Base-by-base conservation (phyloP, 2,888 invertebrate species). In the Aethes cnicana region DNA sequence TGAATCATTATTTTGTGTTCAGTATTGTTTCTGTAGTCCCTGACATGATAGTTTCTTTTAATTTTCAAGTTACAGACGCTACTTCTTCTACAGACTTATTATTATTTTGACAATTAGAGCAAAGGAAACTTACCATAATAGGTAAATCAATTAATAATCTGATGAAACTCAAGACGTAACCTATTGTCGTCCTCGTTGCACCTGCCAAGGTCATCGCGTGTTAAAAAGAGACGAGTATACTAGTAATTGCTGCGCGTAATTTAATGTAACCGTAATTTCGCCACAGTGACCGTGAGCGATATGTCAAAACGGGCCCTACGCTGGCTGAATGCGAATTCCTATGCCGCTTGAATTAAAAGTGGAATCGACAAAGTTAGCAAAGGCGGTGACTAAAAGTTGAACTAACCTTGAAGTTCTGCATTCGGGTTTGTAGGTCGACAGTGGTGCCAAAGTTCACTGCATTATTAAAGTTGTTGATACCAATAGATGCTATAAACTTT, bases 281-380 rank as follows among this genome's bases (percentile, higher is more conserved):
- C 70, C 77, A 78, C 53, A 25, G 62, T 60, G 78, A 68, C 78
- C 77, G 67, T 77, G 76, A 64, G 61, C 61, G 65, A 66, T 73
- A 68, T 75, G 74, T 74, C 77, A 76, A 76, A 75, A 76, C 59
- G 57, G 56, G 56, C 49, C 56, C 55, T 55, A 57, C 62, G 67
- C 55, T 42, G 56, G 57, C 61, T 59, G 75, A 72, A 75, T 77
- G 50, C 58, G 30, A 59, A 66, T 63, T 49, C 53, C 57, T 61
- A 60, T 63, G 71, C 68, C 53, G 55, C 36, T 47, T 61, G 70
- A 74, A 70, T 75, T 58, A 62, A 68, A 71, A 72, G 36, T 30
- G 36, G 43, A 5, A 16, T 6, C 43, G 17, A 18, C 35, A 8
- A 35, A 26, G 9, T 46, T 18, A 12, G 5, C 25, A 25, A 18